Evolutionary conservation across 1,140 invertebrate genomes (phyloP).

Genomic region (Steinernema feltiae): DNA sequence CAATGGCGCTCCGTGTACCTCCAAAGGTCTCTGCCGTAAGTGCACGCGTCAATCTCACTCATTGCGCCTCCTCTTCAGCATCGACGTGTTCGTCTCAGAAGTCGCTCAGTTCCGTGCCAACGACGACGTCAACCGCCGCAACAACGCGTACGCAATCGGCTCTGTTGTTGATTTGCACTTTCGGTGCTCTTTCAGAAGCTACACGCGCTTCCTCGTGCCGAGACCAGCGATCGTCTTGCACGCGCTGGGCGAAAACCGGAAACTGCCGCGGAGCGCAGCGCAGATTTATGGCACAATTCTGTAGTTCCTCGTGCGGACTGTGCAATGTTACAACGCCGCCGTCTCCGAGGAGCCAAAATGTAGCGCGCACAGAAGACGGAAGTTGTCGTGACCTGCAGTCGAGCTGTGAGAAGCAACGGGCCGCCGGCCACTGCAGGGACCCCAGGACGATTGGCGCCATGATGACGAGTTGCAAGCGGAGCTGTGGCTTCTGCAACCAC

Average conservation of each 20-base stretch:
- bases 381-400: neutral
- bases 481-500: neutral
- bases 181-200: neutral
- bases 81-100: neutral
- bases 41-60: neutral
- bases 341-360: neutral
- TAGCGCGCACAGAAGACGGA: neutral
- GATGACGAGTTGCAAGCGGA: neutral
- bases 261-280: neutral
- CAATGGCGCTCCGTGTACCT: neutral
- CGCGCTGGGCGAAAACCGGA: slow-evolving; percentile 1
- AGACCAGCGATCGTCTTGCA: neutral
- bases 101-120: neutral
- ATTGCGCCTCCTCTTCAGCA: neutral
- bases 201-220: neutral
- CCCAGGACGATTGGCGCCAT: neutral
- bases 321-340: neutral
- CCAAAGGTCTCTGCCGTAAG: neutral
- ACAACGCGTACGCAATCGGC: neutral
- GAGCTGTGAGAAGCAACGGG: neutral
- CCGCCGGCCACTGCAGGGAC: neutral
- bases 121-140: neutral
- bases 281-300: neutral
- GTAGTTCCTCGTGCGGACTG: neutral
- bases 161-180: neutral